Percentiles rank a stretch among this genome's conserved stretches.
Evolutionary conservation across 2,888 invertebrate species (phyloP).

Genomic region (Ryuthela nishihirai): DNA sequence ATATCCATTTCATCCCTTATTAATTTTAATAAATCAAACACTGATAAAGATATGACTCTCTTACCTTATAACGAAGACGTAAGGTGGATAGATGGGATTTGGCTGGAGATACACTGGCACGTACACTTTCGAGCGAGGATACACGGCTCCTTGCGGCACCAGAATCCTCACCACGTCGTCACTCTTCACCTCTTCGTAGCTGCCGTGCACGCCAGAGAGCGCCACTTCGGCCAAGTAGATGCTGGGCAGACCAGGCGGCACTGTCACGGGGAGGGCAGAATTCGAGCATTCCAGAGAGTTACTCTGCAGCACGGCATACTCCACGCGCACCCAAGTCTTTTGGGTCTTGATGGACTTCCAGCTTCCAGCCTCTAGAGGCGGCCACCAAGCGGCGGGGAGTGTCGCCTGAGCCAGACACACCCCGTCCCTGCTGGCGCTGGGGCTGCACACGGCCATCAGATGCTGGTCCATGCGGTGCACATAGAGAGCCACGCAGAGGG

Average conservation of each 20-base stretch:
- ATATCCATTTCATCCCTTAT: too few relatives aligned
- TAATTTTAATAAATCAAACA: too few relatives aligned
- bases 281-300: slow-evolving; percentile 30
- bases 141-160: slow-evolving; percentile 80
- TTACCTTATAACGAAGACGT: slow-evolving; percentile 81
- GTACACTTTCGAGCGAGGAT: slow-evolving; percentile 83
- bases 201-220: slow-evolving; percentile 66
- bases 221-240: slow-evolving; percentile 58
- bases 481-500: slow-evolving; percentile 43
- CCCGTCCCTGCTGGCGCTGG: slow-evolving; percentile 79
- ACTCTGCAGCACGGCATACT: slow-evolving; percentile 71
- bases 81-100: slow-evolving; percentile 51
- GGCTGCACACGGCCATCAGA: slow-evolving; percentile 85
- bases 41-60: too few relatives aligned
- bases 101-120: slow-evolving; percentile 75
- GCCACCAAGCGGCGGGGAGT: slow-evolving; percentile 90
- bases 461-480: slow-evolving; percentile 55
- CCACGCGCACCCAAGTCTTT: slow-evolving; percentile 64
- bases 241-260: slow-evolving; percentile 63
- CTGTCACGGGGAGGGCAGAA: slow-evolving; percentile 58
- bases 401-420: slow-evolving; percentile 85
- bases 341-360: slow-evolving; percentile 40
- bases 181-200: slow-evolving; percentile 77
- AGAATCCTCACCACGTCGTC: slow-evolving; percentile 79
- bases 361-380: slow-evolving; percentile 35